These are phyloP conservation scores for Parotocinclus haroldoi DNA, from an alignment of 2,797 vertebrate genomes.

Conservation along the genomic window DNA sequence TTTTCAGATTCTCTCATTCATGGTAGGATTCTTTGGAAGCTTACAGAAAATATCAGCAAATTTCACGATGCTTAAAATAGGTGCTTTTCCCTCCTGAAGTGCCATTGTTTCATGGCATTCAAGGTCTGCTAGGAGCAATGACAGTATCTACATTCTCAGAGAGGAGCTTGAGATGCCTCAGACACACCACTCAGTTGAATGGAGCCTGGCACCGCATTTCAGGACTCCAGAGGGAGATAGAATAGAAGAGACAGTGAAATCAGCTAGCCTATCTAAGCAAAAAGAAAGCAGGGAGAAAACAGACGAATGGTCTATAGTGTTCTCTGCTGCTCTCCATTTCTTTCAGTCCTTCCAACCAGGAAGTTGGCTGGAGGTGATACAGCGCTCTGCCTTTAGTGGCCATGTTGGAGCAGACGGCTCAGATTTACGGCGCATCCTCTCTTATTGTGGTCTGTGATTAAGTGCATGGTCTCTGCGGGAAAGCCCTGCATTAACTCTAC, in stretches of 20 bases:
- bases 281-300: slow-evolving; percentile 22
- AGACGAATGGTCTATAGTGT: slow-evolving; percentile 21
- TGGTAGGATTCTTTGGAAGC: slow-evolving; percentile 4
- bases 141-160: slow-evolving; percentile 23
- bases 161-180: slow-evolving; percentile 20
- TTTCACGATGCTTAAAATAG: slow-evolving; percentile 28
- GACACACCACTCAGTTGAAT: slow-evolving; percentile 21
- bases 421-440: slow-evolving; percentile 43
- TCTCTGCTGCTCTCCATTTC: slow-evolving; percentile 27
- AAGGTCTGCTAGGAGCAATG: slow-evolving; percentile 17
- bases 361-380: slow-evolving; percentile 36
- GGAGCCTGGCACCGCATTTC: slow-evolving; percentile 24
- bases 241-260: slow-evolving; percentile 27
- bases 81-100: slow-evolving; percentile 3
- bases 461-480: slow-evolving; percentile 39
- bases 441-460: slow-evolving; percentile 45
- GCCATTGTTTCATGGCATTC: slow-evolving; percentile 13
- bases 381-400: slow-evolving; percentile 37
- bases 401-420: slow-evolving; percentile 26
- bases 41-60: slow-evolving; percentile 9
- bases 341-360: slow-evolving; percentile 24
- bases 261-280: slow-evolving; percentile 10
- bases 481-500: slow-evolving; percentile 36
- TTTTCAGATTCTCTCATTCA: slow-evolving; percentile 9
- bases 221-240: slow-evolving; percentile 33